Percentiles rank a stretch among this genome's conserved stretches.
Evolutionary conservation across 2,888 invertebrate genomes (phyloP).

Genomic region (Neria commutata): DNA sequence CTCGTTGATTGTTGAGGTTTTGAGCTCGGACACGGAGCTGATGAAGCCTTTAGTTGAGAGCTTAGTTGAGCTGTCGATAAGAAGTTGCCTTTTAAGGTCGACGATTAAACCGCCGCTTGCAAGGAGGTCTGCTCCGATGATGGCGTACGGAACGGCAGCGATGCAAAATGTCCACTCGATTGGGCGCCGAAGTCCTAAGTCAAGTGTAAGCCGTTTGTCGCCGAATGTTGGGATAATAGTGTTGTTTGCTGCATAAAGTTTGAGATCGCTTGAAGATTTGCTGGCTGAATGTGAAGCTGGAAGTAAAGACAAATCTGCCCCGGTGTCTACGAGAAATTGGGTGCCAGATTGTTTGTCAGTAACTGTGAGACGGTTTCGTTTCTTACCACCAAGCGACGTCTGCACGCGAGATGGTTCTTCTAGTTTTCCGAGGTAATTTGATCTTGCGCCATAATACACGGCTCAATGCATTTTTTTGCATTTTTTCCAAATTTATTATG

Average conservation of each 20-base stretch:
- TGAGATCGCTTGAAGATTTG: not conserved
- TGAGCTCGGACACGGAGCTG: not conserved
- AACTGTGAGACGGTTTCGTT: not conserved
- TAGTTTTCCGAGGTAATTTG: not conserved
- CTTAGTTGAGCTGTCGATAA: not conserved
- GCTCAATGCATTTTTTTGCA: not conserved
- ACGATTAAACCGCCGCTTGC: not conserved
- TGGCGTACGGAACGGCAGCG: not conserved
- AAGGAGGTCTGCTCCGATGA: not conserved
- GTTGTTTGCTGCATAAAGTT: conserved; percentile 1
- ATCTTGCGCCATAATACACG: not conserved
- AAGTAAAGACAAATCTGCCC: not conserved
- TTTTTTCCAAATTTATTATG: not conserved
- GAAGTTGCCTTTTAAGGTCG: not conserved
- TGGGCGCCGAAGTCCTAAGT: not conserved
- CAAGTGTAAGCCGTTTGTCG: not conserved
- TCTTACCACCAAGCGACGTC: not conserved
- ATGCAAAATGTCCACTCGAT: not conserved
- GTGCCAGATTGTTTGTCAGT: not conserved
- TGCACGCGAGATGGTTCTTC: not conserved
- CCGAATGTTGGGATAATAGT: not conserved
- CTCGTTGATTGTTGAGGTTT: not conserved
- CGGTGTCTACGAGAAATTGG: no score
- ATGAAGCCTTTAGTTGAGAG: not conserved
- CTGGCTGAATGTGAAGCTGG: not conserved